Conservation (phyloP, 1,140 invertebrate species). For the Cherax quadricarinatus region DNA sequence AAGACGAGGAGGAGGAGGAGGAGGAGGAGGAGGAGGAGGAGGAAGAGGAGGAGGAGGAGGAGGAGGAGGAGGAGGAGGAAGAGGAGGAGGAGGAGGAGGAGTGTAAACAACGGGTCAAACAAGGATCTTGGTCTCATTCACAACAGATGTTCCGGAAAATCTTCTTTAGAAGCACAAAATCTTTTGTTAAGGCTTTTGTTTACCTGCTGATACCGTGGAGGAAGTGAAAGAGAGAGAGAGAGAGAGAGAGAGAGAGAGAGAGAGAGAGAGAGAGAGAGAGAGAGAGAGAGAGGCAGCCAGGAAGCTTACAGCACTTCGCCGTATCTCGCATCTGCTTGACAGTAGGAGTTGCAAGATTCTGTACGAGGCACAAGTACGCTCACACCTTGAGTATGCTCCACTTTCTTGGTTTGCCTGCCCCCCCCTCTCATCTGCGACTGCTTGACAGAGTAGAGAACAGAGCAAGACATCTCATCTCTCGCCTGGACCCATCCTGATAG, state of each 20-base stretch:
- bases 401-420: too few species aligned
- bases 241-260: not conserved
- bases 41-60: not conserved
- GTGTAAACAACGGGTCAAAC: not conserved
- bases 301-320: too few species aligned
- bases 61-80: not conserved
- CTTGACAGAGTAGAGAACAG: too few species aligned
- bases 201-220: not conserved
- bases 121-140: not conserved
- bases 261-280: not conserved
- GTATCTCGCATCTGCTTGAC: too few species aligned
- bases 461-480: too few species aligned
- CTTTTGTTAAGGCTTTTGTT: not conserved
- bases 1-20: not conserved
- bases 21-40: not conserved
- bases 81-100: not conserved
- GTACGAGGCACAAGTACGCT: too few species aligned
- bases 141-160: not conserved
- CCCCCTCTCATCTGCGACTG: too few species aligned
- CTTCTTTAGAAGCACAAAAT: not conserved
- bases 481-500: too few species aligned
- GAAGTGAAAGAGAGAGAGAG: not conserved
- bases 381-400: too few species aligned
- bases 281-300: constrained; percentile 1
- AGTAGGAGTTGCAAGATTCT: too few species aligned